These are phyloP conservation scores for Bombyx mandarina DNA, from an alignment of 1,140 invertebrate genomes.

Conservation along the genomic window DNA sequence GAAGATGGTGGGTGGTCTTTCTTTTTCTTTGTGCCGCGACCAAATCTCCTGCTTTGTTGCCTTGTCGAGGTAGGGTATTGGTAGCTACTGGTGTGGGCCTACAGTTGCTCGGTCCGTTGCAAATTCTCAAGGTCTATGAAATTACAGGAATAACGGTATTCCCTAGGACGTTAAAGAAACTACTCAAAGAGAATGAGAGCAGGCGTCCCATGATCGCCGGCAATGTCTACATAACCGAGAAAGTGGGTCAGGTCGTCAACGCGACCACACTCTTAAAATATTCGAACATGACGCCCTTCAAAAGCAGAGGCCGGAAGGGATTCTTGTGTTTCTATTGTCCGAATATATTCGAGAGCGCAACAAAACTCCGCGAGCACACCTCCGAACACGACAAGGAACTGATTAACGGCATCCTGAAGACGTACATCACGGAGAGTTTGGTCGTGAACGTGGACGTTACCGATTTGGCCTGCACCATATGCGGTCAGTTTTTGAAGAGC, in stretches of 20 bases:
- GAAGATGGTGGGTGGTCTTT: too few species aligned
- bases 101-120: too few species aligned
- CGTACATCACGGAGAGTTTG: slow-evolving; percentile 40
- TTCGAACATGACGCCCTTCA: slow-evolving; percentile 48
- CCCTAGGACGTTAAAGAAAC: slow-evolving; percentile 30
- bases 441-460: slow-evolving; percentile 50
- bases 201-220: slow-evolving; percentile 8
- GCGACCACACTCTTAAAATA: slow-evolving; percentile 32
- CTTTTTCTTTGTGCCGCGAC: too few species aligned
- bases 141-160: slow-evolving; percentile 36
- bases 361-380: slow-evolving; percentile 32
- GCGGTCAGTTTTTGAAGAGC: slow-evolving; percentile 24
- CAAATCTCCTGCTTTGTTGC: too few species aligned
- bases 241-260: slow-evolving; percentile 41
- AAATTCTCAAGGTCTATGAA: neutral
- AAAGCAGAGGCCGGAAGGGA: slow-evolving; percentile 37
- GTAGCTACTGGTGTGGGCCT: too few species aligned
- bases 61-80: too few species aligned
- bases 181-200: slow-evolving; percentile 25
- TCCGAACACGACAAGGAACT: slow-evolving; percentile 32
- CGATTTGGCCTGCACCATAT: slow-evolving; percentile 39
- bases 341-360: slow-evolving; percentile 36
- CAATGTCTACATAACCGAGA: slow-evolving; percentile 36
- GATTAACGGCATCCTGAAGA: slow-evolving; percentile 28
- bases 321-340: slow-evolving; percentile 57